Evolutionary conservation across 35 echinoderm and acorn worm genomes (phyloP).

Genomic region (Apostichopus californicus): DNA sequence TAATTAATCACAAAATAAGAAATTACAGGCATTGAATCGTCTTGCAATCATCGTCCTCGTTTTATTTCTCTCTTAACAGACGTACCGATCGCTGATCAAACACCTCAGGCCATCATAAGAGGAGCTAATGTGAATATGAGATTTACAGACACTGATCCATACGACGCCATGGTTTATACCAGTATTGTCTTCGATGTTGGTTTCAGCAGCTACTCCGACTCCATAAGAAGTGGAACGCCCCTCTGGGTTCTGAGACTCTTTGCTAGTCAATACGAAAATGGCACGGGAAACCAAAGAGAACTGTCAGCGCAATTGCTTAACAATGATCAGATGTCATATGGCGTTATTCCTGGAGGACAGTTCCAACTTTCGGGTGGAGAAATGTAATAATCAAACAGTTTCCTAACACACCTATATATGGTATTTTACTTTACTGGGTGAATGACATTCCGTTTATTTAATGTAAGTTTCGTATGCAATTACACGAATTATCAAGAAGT

Average conservation of each 20-base stretch:
- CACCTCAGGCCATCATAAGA: background rate
- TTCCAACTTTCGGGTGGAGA: background rate
- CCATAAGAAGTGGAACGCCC: too few species aligned
- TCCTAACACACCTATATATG: too few species aligned
- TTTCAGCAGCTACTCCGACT: background rate
- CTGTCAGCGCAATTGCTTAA: background rate
- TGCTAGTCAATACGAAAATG: background rate
- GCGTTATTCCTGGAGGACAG: conserved; percentile 1
- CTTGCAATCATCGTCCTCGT: too few species aligned
- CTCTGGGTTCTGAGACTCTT: conserved; percentile 11
- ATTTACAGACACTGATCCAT: background rate
- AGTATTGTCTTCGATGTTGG: background rate
- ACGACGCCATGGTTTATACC: background rate
- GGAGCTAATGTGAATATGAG: background rate
- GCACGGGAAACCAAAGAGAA: background rate
- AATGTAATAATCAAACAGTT: background rate
- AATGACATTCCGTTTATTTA: too few species aligned
- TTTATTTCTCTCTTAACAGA: too few species aligned
- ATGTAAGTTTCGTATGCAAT: too few species aligned
- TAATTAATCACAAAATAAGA: too few species aligned
- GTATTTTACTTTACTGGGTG: too few species aligned
- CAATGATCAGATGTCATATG: background rate
- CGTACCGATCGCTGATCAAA: too few species aligned
- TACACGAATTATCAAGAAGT: too few species aligned
- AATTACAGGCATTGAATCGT: too few species aligned